These are phyloP conservation scores for Parelbella ahira DNA, from an alignment of 2,888 invertebrate genomes.

Conservation along the genomic window DNA sequence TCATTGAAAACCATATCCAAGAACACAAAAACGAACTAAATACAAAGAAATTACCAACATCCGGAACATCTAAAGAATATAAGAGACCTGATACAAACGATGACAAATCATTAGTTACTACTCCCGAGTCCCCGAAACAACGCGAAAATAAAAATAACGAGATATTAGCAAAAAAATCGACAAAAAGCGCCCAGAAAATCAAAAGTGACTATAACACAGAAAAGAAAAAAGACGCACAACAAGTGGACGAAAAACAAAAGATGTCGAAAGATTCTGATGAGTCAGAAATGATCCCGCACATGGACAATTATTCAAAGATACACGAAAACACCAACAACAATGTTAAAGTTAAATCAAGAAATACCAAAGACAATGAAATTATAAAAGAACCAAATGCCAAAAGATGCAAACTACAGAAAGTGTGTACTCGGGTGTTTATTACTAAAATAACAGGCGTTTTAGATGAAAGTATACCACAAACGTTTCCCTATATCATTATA, in stretches of 20 bases:
- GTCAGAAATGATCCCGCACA: too few relatives aligned
- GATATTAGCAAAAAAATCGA: background rate
- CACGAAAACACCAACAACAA: background rate
- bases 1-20: constrained; percentile 36
- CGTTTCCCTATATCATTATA: constrained; percentile 31
- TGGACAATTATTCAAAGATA: too few relatives aligned
- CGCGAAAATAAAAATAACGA: too few relatives aligned
- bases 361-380: constrained; percentile 22
- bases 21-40: constrained; percentile 33
- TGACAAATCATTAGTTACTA: too few relatives aligned
- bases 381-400: constrained; percentile 30
- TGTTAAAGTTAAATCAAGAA: background rate
- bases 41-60: constrained; percentile 7
- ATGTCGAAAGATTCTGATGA: too few relatives aligned
- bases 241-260: too few relatives aligned
- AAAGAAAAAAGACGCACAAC: too few relatives aligned
- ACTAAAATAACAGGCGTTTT: constrained; percentile 21
- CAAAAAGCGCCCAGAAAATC: too few relatives aligned
- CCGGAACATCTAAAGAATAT: background rate
- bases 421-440: constrained; percentile 27
- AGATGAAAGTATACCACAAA: too few relatives aligned
- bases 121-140: too few relatives aligned
- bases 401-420: constrained; percentile 21
- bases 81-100: background rate
- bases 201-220: too few relatives aligned